Evolutionary conservation across 2,113 vertebrate species (phyloP).

Genomic region (Protomyctophum bolini): DNA sequence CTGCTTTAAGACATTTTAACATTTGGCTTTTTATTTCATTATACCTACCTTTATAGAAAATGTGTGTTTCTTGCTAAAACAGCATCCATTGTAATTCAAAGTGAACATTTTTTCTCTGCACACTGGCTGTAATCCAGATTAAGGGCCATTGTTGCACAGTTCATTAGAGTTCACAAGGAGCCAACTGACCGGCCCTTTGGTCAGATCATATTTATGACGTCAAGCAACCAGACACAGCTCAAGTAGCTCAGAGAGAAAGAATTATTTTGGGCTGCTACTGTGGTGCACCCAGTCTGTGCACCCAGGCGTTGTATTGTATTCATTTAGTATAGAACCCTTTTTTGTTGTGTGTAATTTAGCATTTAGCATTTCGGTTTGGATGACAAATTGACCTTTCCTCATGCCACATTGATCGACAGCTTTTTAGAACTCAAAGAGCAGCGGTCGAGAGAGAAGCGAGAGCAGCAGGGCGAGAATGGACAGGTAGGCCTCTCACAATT

Average conservation of each 20-base stretch:
- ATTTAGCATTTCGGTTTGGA: background rate
- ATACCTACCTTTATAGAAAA: background rate
- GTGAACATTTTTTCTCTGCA: slow-evolving; percentile 21
- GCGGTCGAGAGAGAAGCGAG: slow-evolving; percentile 66
- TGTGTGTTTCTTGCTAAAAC: too few species aligned
- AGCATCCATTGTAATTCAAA: background rate
- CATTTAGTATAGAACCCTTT: background rate
- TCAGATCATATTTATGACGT: slow-evolving; percentile 37
- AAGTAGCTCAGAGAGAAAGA: slow-evolving; percentile 50
- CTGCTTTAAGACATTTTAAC: background rate
- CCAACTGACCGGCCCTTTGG: slow-evolving; percentile 21
- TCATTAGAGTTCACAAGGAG: slow-evolving; percentile 36
- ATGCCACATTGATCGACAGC: slow-evolving; percentile 69
- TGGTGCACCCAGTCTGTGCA: background rate
- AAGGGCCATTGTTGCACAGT: slow-evolving; percentile 41
- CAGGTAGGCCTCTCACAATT: slow-evolving; percentile 10
- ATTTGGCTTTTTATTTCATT: slow-evolving; percentile 17
- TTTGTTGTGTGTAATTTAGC: background rate
- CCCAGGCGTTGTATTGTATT: background rate
- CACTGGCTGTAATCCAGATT: slow-evolving; percentile 49
- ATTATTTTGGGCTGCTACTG: slow-evolving; percentile 10
- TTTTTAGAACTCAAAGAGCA: slow-evolving; percentile 82
- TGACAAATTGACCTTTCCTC: slow-evolving; percentile 6
- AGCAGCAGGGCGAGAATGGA: slow-evolving; percentile 31
- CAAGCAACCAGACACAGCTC: slow-evolving; percentile 50